Evolutionary conservation across 1,140 invertebrate species (phyloP), one percentile per base, ranked within the genome.

Genomic region (Coptotermes formosanus): DNA sequence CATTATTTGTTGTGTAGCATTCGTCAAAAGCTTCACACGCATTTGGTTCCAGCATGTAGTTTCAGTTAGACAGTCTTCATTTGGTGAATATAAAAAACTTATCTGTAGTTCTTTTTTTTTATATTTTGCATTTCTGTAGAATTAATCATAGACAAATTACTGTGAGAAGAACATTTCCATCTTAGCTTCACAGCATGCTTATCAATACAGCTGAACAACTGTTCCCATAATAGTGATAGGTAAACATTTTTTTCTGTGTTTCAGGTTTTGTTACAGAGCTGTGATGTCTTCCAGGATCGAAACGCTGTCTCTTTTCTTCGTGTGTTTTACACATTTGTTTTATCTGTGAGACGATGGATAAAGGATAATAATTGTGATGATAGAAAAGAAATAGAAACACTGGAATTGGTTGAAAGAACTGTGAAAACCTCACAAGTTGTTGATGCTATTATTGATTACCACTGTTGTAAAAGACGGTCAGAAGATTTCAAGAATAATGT

Each of bases 291-390:
- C 87, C 92, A 93, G 88, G 90, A 93, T 87, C 90, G 90, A 55
- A 92, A 94, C 89, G 88, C 91, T 0, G 89, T 90, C 88, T 90
- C 92, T 0, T 95, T 94, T 88, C 89, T 95, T 16, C 92, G 93
- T 90, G 92, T 95, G 45, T 95, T 95, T 89, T 90, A 93, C 85
- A 92, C 93, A 7, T 95, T 95, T 90, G 88, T 94, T 0, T 89
- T 91, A 19, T 93, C 93, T 86, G 89, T 95, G 55, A 90, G 91
- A 84, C 91, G 91, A 85, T 93, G 94, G 92, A 88, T 90, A 52
- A 55, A 55, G 52, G 16, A 55, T 16, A 55, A 55, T 14, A 19
- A 55, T 16, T 19, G 44, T 52, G 45, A 30, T 84, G 16, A 30
- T n/a, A 59, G 45, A 59, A 84, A n/a, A 52, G 12, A 52, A 84